Evolutionary conservation across 2,113 vertebrate species (phyloP), one percentile per base, ranked within the genome.

Genomic region (Bolborhynchus lineola): DNA sequence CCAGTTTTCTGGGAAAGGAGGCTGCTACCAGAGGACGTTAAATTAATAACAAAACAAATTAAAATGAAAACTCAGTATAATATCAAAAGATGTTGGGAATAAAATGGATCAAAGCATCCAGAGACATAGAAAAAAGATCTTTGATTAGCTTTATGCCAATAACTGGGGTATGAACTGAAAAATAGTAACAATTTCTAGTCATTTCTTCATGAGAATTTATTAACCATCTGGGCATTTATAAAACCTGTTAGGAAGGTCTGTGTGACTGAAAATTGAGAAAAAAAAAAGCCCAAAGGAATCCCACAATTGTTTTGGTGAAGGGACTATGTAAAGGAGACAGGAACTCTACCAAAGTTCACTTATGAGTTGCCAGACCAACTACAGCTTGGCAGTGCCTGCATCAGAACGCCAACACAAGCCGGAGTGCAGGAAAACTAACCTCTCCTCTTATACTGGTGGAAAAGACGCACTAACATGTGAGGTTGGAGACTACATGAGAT

Each of bases 41-140:
- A 88, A 86, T 75, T 78, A 84, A 55, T 52, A 78, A 57, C 12
- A 81, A 83, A 92, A 86, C n/a, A 9, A 35, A 70, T 86, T 78
- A 67, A 92, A 90, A 57, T 55, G 19, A 71, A 20, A 84, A 77
- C 25, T 84, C 18, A 46, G 18, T 39, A 69, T 42, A 79, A n/a
- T 76, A 53, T 28, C 28, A 33, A 80, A 81, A 62, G 16, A 9
- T 55, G 20, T 75, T 75, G 47, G 55, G 57, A 86, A 94, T 74
- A 82, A 94, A 86, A 93, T 85, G 9, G 78, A 82, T 33, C 11
- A 72, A 92, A 93, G 1, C 44, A 74, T 64, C 62, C 78, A 52
- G 33, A 86, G 68, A 64, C 0, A 2, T 5, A 21, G 18, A 82
- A 16, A 71, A 5, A 23, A 53, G 24, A 39, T 53, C 9, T 74